These are phyloP conservation scores for Amphiprion clarkii DNA, from an alignment of 2,797 vertebrate species.

Conservation along the genomic window DNA sequence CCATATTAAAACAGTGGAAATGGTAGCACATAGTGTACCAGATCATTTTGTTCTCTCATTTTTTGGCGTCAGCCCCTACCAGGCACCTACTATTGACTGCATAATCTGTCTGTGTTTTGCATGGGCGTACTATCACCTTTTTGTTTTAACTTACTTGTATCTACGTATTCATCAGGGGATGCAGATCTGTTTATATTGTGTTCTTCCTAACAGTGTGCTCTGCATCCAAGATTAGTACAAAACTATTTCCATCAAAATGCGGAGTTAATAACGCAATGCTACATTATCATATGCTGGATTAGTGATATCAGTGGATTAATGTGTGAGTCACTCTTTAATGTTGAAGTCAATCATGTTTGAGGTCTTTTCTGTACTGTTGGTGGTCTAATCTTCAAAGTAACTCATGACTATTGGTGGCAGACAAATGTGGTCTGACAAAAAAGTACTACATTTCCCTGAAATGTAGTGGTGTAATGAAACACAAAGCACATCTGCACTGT, in stretches of 20 bases:
- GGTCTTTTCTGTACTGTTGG: too few species aligned
- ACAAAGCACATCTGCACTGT: neutral
- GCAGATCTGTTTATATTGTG: neutral
- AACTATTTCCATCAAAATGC: too few species aligned
- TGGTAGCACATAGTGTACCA: slow-evolving; percentile 52
- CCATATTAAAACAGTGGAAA: slow-evolving; percentile 79
- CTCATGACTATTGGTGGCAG: neutral
- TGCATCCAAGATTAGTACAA: too few species aligned
- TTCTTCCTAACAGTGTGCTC: too few species aligned
- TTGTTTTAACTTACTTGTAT: slow-evolving; percentile 38
- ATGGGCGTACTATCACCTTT: slow-evolving; percentile 1
- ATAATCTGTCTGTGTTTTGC: slow-evolving; percentile 59
- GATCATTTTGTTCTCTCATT: slow-evolving; percentile 67
- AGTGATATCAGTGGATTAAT: neutral
- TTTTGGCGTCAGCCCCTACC: slow-evolving; percentile 63
- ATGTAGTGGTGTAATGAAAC: neutral
- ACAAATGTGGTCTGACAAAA: slow-evolving; percentile 4
- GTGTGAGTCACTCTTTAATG: neutral
- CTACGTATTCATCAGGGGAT: slow-evolving; percentile 1
- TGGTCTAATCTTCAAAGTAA: slow-evolving; percentile 1
- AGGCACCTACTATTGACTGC: slow-evolving; percentile 57
- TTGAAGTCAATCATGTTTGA: neutral
- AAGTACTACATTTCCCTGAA: neutral
- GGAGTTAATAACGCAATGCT: too few species aligned
- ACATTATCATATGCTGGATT: neutral